Conservation (phyloP, 2,113 vertebrate species). For the Cisticola juncidis region DNA sequence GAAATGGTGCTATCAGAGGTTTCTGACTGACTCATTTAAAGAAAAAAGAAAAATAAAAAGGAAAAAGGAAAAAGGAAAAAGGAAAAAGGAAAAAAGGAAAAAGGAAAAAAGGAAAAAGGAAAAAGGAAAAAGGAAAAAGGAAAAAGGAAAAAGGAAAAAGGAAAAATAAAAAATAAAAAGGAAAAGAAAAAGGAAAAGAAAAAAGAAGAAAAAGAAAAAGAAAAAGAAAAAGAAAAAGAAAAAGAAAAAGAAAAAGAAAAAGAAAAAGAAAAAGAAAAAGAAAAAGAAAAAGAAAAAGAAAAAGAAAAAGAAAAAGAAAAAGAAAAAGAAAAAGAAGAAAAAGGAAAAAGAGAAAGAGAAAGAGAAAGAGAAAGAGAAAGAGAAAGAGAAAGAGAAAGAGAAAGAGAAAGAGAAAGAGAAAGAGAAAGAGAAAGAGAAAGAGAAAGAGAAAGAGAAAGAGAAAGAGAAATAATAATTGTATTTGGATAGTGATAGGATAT, state of each 20-base stretch:
- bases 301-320: neutral
- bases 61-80: slow-evolving; percentile 5
- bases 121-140: neutral
- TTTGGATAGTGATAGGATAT: slow-evolving; percentile 70
- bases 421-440: slow-evolving; percentile 26
- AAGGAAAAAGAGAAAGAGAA: slow-evolving; percentile 38
- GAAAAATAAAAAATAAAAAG: neutral
- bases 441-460: neutral
- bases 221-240: neutral
- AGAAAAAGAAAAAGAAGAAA: neutral
- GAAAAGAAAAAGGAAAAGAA: slow-evolving; percentile 21
- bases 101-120: slow-evolving; percentile 49
- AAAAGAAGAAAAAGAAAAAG: neutral
- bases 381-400: too few species aligned
- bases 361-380: neutral
- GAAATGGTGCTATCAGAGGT: slow-evolving; percentile 79
- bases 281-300: neutral
- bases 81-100: slow-evolving; percentile 19
- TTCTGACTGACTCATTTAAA: slow-evolving; percentile 74
- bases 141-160: slow-evolving; percentile 31
- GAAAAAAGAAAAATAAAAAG: neutral
- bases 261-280: neutral
- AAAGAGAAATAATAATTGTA: neutral
- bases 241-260: neutral
- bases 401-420: too few species aligned